phyloP scores from a whole-genome alignment of 1,140 invertebrate genomes.

The Penaeus chinensis region DNA sequence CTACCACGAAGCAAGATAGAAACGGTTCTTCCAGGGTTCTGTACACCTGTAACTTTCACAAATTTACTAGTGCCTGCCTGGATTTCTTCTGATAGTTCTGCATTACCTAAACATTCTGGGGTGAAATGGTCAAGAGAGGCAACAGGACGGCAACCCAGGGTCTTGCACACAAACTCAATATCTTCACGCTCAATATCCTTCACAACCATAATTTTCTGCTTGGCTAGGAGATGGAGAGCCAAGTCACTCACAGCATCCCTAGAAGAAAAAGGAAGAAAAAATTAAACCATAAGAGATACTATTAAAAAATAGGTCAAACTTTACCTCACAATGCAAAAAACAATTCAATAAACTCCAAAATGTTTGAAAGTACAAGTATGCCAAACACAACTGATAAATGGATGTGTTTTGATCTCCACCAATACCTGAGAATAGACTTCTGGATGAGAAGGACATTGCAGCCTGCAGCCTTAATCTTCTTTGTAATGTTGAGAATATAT shows the following conservation, averaged over 20 bases:
- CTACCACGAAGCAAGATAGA: conserved; percentile 94
- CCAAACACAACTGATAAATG: conserved; percentile 22
- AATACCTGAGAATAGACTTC: conserved; percentile 94
- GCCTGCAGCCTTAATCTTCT: conserved; percentile 98
- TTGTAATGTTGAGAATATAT: conserved; percentile 98
- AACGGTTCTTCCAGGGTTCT: conserved; percentile 89
- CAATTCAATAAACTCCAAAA: background rate
- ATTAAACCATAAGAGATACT: background rate
- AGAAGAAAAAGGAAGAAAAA: conserved; percentile 43
- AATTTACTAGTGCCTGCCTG: conserved; percentile 90
- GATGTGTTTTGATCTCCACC: conserved; percentile 8
- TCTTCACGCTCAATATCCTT: conserved; percentile 98
- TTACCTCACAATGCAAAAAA: background rate
- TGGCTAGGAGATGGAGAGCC: conserved; percentile 97
- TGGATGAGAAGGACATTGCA: conserved; percentile 98
- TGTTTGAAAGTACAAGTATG: background rate
- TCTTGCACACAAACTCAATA: conserved; percentile 95
- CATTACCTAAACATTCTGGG: conserved; percentile 89
- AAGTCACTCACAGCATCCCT: conserved; percentile 96
- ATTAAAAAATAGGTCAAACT: background rate
- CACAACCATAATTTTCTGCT: conserved; percentile 99
- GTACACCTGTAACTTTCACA: conserved; percentile 90
- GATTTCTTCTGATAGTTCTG: conserved; percentile 95
- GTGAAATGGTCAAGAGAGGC: conserved; percentile 98
- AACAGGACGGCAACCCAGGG: conserved; percentile 86